These are phyloP conservation scores for Pangasius sanitwongsei DNA, from an alignment of 2,797 vertebrate species.

Conservation along the genomic window DNA sequence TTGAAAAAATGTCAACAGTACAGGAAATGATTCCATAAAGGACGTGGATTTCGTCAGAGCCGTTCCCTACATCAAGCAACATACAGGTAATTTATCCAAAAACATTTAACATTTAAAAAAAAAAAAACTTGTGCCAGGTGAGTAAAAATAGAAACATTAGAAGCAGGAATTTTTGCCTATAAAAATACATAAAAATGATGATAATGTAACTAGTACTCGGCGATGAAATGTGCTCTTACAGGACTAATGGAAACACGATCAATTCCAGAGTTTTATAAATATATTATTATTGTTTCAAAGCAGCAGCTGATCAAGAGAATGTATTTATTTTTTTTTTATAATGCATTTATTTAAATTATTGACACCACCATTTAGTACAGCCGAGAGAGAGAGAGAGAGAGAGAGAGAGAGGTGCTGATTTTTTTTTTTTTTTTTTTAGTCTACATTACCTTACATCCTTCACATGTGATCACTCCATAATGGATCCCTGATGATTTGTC, in stretches of 20 bases:
- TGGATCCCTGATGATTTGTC: constrained; percentile 94
- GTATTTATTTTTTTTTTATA: too few species aligned
- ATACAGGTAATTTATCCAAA: background rate
- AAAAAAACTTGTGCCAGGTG: background rate
- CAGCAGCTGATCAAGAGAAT: background rate
- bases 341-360: too few species aligned
- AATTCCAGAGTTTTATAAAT: background rate
- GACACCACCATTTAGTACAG: too few species aligned
- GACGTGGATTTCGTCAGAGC: background rate
- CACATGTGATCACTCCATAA: constrained; percentile 94
- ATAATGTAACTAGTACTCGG: background rate
- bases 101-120: background rate
- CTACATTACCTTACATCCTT: constrained; percentile 88
- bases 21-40: background rate
- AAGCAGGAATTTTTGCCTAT: background rate
- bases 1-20: too few species aligned
- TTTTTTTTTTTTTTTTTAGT: background rate
- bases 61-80: too few species aligned
- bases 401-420: background rate
- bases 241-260: background rate
- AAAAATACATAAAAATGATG: background rate
- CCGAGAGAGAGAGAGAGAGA: too few species aligned
- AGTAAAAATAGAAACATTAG: background rate
- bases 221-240: background rate
- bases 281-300: background rate